Evolutionary conservation across 2,888 invertebrate species (phyloP).

Genomic region (Drosophila paramelanica): DNA sequence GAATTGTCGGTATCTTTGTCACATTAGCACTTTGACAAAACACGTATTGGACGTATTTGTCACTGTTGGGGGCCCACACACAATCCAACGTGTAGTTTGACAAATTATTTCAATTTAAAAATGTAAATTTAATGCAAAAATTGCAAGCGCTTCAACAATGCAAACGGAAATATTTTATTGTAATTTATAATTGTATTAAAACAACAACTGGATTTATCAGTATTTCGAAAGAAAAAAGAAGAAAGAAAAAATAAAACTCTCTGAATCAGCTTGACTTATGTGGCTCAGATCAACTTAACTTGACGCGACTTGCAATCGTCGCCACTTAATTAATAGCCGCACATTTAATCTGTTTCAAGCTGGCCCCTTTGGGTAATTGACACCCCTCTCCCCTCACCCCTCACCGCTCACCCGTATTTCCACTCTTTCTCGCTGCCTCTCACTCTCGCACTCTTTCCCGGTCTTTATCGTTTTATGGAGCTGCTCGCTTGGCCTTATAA

Average conservation of each 20-base stretch:
- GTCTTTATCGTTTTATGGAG: conserved; percentile 64
- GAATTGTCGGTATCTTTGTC: conserved; percentile 18
- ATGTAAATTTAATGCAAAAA: conserved; percentile 55
- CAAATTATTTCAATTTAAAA: conserved; percentile 60
- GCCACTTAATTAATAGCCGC: conserved; percentile 70
- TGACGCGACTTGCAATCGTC: conserved; percentile 49
- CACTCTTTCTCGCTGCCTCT: not conserved
- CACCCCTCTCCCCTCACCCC: not conserved
- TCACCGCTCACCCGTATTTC: not conserved
- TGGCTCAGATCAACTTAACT: conserved; percentile 30
- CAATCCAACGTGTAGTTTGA: conserved; percentile 38
- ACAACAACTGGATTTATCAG: conserved; percentile 56
- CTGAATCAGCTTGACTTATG: conserved; percentile 62
- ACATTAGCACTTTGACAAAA: conserved; percentile 34
- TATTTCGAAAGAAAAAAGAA: not conserved
- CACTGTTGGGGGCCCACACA: conserved; percentile 41
- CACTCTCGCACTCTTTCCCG: conserved; percentile 7
- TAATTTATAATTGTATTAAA: conserved; percentile 59
- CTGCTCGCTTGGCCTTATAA: conserved; percentile 55
- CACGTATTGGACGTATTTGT: conserved; percentile 47
- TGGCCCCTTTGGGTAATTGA: conserved; percentile 18
- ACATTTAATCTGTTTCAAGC: conserved; percentile 68
- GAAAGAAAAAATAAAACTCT: not conserved
- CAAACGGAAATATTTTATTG: conserved; percentile 73
- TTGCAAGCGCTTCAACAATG: conserved; percentile 30